phyloP scores from a whole-genome alignment of 2,113 vertebrate genomes.

The Suncus etruscus region DNA sequence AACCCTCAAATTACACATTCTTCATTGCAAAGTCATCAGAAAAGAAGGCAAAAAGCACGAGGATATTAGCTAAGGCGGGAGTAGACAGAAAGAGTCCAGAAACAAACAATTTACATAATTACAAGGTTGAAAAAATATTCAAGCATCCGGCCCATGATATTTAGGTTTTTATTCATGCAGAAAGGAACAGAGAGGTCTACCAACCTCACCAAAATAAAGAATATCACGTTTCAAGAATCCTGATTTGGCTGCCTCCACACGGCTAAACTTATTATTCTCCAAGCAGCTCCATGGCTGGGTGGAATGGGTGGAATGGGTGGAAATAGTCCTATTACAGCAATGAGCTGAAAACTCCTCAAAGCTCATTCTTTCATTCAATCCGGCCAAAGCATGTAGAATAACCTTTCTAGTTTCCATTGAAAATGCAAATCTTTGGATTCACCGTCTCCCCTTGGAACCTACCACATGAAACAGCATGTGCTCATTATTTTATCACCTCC shows the following conservation, averaged over 20 bases:
- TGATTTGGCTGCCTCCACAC: conserved; percentile 30
- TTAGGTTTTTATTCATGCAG: conserved; percentile 66
- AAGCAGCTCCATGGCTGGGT: neutral
- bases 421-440: too few relatives aligned
- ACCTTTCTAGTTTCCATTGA: neutral
- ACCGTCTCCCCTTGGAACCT: neutral
- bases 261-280: conserved; percentile 15
- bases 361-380: neutral
- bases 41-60: conserved; percentile 8
- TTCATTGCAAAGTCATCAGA: conserved; percentile 47
- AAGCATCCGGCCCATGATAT: conserved; percentile 70
- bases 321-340: neutral
- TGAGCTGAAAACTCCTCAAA: neutral
- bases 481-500: neutral
- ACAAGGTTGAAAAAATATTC: conserved; percentile 72
- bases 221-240: conserved; percentile 18
- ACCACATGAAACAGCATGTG: neutral
- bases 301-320: too few relatives aligned
- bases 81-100: conserved; percentile 54
- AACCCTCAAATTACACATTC: conserved; percentile 48
- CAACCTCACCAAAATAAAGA: conserved; percentile 67
- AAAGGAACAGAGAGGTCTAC: conserved; percentile 48
- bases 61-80: conserved; percentile 14
- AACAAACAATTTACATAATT: conserved; percentile 74
- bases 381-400: neutral